Evolutionary conservation across 2,888 invertebrate species (phyloP), one percentile per base, ranked within the genome.

Genomic region (Harpalus rubripes): DNA sequence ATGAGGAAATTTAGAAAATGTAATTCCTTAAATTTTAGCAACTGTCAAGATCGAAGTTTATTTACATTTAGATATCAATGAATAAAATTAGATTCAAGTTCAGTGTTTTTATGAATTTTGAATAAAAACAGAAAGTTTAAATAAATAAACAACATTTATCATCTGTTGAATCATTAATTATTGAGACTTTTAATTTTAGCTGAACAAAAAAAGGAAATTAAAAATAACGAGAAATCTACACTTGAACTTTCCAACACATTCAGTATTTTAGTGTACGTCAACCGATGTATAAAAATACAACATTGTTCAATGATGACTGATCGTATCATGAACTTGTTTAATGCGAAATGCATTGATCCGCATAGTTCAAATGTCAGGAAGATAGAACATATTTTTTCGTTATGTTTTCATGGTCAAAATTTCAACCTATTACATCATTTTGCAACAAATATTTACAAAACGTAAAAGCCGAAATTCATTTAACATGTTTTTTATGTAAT

Each of bases 251-350:
- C 44, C 44, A 52, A 52, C 44, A 52, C 44, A 52, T 52, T 52
- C 8, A 56, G 56, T n/a, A 56, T 6, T 56, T 56, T n/a, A 56
- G n/a, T n/a, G 10, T 56, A 59, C 59, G 59, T 16, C 59, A 59
- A 59, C 59, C 15, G 15, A 16, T 16, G 59, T 16, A 59, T 16
- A 59, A 59, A 59, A 59, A 59, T 59, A 59, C 15, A 16, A 16
- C 15, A 63, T 52, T 52, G 44, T 52, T 52, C 44, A 12, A 6
- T 52, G 44, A 63, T 63, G 26, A 63, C 18, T 63, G 15, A 15
- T 44, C 52, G 12, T 74, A 44, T 44, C 72, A 12, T 74, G 72
- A 74, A 74, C 72, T 74, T 74, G 72, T 74, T 44, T 74, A 74
- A 18, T 52, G 44, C 72, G 72, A 74, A 74, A 68, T 32, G 5